Base-by-base conservation (phyloP, 2,797 vertebrate species). In the Tapera naevia region DNA sequence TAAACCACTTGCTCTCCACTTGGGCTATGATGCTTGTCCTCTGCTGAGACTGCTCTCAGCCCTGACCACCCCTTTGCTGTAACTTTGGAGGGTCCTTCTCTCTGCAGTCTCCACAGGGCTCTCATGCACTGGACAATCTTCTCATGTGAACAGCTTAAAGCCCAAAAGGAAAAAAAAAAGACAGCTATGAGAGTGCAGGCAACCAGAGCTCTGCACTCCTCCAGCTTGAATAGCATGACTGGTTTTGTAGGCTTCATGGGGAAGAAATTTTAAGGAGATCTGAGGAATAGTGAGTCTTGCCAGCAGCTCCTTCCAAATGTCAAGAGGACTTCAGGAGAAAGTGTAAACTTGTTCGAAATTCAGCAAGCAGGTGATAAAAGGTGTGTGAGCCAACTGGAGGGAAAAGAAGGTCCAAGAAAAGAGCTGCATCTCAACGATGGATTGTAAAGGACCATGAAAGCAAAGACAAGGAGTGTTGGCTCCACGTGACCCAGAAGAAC, bases 251-350 rank as follows among this genome's bases (percentile, higher is more conserved):
- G 61, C 73, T 90, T 19, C 4, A 24, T 51, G 79, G 84, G 89
- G n/a, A 85, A 92, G 80, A 92, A 89, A 83, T 12, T 41, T 41
- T 35, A 87, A 88, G 89, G 71, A 87, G 80, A 73, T n/a, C 24
- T 24, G 46, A 85, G 39, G 76, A 82, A 48, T 4, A 15, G 30
- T 0, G 39, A 92, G 78, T 33, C 66, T 58, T 71, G 64, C 67
- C 66, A 70, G 58, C 43, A 33, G 81, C 75, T 88, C 94, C 16
- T 37, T 53, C 71, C 39, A 76, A 85, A 89, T 2, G 51, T 16
- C 69, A 87, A 64, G 92, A 92, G 81, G 70, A 17, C 75, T 83
- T 45, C 19, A 70, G 74, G 60, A 92, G 54, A 75, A 83, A 88
- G 79, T 1, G 17, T 74, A 93, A 82, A 73, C 33, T 30, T 1